Evolutionary conservation across 2,888 invertebrate species (phyloP).

Genomic region (Protodeltote pygarga): DNA sequence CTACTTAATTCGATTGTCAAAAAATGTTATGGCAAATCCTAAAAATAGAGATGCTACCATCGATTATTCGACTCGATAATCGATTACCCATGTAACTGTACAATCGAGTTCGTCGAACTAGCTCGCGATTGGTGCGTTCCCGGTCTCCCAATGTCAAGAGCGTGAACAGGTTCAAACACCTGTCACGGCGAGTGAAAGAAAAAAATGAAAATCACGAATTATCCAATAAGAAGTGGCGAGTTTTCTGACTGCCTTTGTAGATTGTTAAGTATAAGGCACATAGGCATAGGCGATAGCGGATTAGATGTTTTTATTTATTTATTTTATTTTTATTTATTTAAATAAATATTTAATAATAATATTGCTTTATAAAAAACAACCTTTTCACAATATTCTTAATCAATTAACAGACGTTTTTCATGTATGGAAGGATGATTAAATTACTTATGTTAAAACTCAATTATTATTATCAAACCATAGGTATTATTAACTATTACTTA

Average conservation of each 20-base stretch:
- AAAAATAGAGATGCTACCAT: slow-evolving; percentile 44
- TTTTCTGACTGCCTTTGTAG: slow-evolving; percentile 66
- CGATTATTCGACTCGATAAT: slow-evolving; percentile 54
- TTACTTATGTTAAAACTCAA: too few species aligned
- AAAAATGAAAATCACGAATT: slow-evolving; percentile 84
- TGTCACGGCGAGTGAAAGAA: slow-evolving; percentile 59
- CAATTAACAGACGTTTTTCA: too few species aligned
- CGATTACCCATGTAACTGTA: slow-evolving; percentile 65
- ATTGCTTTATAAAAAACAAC: too few species aligned
- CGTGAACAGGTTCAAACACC: slow-evolving; percentile 82
- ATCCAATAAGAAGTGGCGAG: slow-evolving; percentile 78
- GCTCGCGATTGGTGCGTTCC: slow-evolving; percentile 51
- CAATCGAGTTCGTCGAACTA: slow-evolving; percentile 67
- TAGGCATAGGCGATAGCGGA: slow-evolving; percentile 51
- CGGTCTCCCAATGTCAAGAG: slow-evolving; percentile 76
- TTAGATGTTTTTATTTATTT: neutral
- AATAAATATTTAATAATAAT: too few species aligned
- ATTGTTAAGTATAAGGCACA: slow-evolving; percentile 17
- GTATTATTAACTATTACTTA: too few species aligned
- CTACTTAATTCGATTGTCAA: slow-evolving; percentile 34
- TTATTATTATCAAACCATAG: too few species aligned
- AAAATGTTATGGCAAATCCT: slow-evolving; percentile 42
- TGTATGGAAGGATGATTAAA: too few species aligned
- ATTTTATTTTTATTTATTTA: neutral
- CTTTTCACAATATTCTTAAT: too few species aligned